A percentile compares a stretch with the other conserved stretches of the same genome.
These are phyloP conservation scores for Muschampia staudingeri DNA, from an alignment of 2,888 invertebrate species.

Conservation along the genomic window DNA sequence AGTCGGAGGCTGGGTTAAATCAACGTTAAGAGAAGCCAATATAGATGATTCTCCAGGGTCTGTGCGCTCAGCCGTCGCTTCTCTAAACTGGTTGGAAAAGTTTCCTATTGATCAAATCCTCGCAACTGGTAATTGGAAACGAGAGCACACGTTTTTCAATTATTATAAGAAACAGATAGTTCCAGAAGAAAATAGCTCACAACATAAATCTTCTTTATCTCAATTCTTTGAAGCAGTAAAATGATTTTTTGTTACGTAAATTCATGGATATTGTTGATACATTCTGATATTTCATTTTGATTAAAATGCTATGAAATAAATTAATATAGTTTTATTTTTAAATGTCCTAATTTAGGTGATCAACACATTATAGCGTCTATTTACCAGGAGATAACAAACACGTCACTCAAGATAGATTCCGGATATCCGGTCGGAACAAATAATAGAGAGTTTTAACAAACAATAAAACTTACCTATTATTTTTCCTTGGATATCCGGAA, in stretches of 20 bases:
- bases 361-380: constrained; percentile 46
- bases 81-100: constrained; percentile 52
- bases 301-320: neutral
- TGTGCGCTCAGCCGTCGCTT: constrained; percentile 52
- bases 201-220: constrained; percentile 28
- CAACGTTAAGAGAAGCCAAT: constrained; percentile 34
- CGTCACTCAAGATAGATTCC: constrained; percentile 58
- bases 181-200: neutral
- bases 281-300: neutral
- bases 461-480: constrained; percentile 49
- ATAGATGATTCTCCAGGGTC: constrained; percentile 45
- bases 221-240: constrained; percentile 41
- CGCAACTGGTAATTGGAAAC: constrained; percentile 45
- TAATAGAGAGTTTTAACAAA: constrained; percentile 55
- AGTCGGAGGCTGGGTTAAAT: constrained; percentile 44
- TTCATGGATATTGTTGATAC: neutral
- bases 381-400: constrained; percentile 59
- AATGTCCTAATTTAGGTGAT: neutral
- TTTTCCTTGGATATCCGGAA: constrained; percentile 49
- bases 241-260: constrained; percentile 22
- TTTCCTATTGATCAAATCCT: constrained; percentile 54
- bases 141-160: constrained; percentile 63
- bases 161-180: constrained; percentile 59
- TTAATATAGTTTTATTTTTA: constrained; percentile 12
- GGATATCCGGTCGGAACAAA: constrained; percentile 52